Base-by-base conservation (phyloP, 2,113 vertebrate species). In the Stigmatopora nigra region DNA sequence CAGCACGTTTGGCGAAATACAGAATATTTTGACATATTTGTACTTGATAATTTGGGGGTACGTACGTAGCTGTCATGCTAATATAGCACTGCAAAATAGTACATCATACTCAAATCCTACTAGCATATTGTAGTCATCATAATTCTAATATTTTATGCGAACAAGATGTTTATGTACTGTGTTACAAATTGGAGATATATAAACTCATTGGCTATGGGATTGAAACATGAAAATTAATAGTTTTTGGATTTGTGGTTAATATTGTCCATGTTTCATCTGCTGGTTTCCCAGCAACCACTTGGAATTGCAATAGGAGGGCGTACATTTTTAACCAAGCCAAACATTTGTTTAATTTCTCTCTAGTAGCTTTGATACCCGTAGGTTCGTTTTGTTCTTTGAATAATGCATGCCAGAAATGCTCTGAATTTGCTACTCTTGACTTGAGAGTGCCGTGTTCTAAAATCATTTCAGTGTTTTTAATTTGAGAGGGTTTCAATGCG, bases 321-420 rank as follows among this genome's bases (percentile, higher is more conserved):
- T 49, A 16, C 46, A 61, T 16, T 16, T 44, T 47, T 16, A 62
- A 16, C 22, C 46, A 13, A 15, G 45, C 46, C 4, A 17, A 47
- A 46, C 58, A 44, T 19, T 11, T 12, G 38, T 61, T 19, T 14
- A 25, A 62, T 20, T 22, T n/a, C 12, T 36, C 22, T 19, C 2
- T 16, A 22, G 17, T 15, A 1, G 13, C 3, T 55, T 47, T 20
- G 52, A 57, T 57, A 12, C 41, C 20, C 5, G 4, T 8, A 17
- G 12, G 20, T 44, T 47, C 47, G 46, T 59, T 61, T 52, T 56
- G 16, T n/a, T 19, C 12, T 25, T 44, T 19, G 17, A 13, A 35
- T 44, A 31, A 25, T 61, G 12, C 22, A 61, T 71, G 20, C 6
- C 35, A 60, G 49, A 61, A 53, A 67, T 3, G 64, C 13, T 1